Base-by-base conservation (phyloP, 2,888 invertebrate species). In the Hypomecis punctinalis region DNA sequence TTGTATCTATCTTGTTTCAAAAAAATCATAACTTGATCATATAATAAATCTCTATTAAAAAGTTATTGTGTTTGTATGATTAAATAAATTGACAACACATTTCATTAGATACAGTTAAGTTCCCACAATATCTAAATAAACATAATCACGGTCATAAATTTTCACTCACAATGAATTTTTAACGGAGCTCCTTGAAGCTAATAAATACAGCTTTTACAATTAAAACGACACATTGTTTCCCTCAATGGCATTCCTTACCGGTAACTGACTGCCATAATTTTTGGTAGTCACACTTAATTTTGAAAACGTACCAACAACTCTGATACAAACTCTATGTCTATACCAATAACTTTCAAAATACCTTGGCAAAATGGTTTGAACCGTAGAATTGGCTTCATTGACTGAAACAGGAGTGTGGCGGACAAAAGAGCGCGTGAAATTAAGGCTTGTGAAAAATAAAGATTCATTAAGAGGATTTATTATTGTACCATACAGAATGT, bases 361-460 rank as follows among this genome's bases (percentile, higher is more conserved):
- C 62, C 35, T 37, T 61, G 37, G 10, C 49, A n/a, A 37, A 70
- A 66, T 39, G 56, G 23, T 35, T 39, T 54, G 52, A 71, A 70
- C 69, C 74, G 66, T 74, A 69, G 67, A 71, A 57, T 70, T 67
- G 70, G 65, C 62, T 81, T 79, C 78, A 82, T 83, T 81, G 76
- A 82, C 73, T 80, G 81, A 83, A 83, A 84, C 85, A 79, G 84
- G 77, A 85, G 86, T 86, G 79, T 74, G 73, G 60, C 73, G 74
- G 72, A 85, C 85, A 86, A 87, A 79, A 80, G 80, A 73, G 47
- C 73, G 79, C 83, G 83, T 88, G 84, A 86, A 88, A 88, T 88
- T 79, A 73, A 76, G 78, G 78, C 80, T 80, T 82, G 83, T 80
- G 80, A 78, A 84, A 84, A 83, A 85, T 81, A 85, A 83, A 77